Base-by-base conservation (phyloP, 2,797 vertebrate species). In the Melanotaenia parkinsoni region DNA sequence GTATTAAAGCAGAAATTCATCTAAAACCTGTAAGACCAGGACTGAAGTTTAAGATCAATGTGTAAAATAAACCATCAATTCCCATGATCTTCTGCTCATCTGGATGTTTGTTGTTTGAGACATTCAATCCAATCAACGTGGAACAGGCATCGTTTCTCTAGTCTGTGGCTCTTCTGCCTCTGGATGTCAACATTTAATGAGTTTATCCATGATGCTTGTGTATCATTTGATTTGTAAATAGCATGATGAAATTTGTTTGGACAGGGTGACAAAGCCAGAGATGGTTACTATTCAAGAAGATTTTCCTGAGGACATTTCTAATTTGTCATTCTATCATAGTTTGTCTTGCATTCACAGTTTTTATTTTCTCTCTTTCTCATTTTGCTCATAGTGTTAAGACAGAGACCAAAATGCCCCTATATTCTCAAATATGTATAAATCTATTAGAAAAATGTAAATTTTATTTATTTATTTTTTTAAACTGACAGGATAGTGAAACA, bases 11-110 rank as follows among this genome's bases (percentile, higher is more conserved):
- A 12, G 37, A 13, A 5, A 38, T 38, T 2, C 37, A 13, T 38
- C 37, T 13, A 38, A 38, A 38, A 3, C 37, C 37, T 4, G 6
- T 8, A 1, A 8, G 35, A 35, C 12, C 1, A 38, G 12, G 37
- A 38, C 37, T 38, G 37, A 11, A 38, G 37, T 13, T 38, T 12
- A 13, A 35, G 35, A 35, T 35, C 35, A 35, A 7, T 35, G 7
- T 35, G 35, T 35, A 35, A 35, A 38, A 13, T 38, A 38, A 38
- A 12, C 12, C 2, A 12, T 38, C 10, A 37, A 37, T 13, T 38
- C 37, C 2, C 37, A 38, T 38, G 68, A 82, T 86, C 63, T 68
- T 70, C 64, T 77, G 70, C 70, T 88, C 85, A 79, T 91, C 88
- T 54, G 73, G 58, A 59, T 4, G 20, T 72, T 38, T 28, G 28